Base-by-base conservation (phyloP, 2,797 vertebrate genomes). In the Xenopus petersii region DNA sequence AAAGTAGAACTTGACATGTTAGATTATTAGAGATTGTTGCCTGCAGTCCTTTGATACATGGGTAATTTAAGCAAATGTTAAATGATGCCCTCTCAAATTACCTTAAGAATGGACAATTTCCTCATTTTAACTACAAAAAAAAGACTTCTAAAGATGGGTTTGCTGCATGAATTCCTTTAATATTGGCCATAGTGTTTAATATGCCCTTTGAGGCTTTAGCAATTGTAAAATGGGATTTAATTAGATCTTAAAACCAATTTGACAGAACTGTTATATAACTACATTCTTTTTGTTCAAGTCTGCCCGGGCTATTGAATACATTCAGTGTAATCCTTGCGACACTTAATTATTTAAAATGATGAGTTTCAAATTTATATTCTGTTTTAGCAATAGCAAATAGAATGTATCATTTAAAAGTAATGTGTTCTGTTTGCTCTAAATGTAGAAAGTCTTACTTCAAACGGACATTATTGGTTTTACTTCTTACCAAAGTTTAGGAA, bases 171-270 rank as follows among this genome's bases (percentile, higher is more conserved):
- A 46, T 47, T 76, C 75, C 71, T 67, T 30, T 68, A 21, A 0
- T 77, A 60, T 79, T 67, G 56, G 42, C 36, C 82, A 64, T 47
- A 74, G 75, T 82, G 63, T 12, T n/a, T 83, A 85, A 86, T 85
- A 86, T 80, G 81, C 80, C 81, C 83, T 86, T 81, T 81, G 48
- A 78, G 64, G 69, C 49, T 80, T 73, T 87, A 73, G 82, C 83
- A 71, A 77, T 86, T 17, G 0, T 81, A 78, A 87, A 79, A 68
- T 83, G 82, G 74, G 56, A 74, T 84, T 75, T 83, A 83, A 86
- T 86, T 84, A 65, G 48, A 83, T 87, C 73, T 80, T 67, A 71
- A 87, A 83, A 82, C 82, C 48, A 82, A 64, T 74, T 0, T 71
- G 63, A 36, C 63, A 56, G 80, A 82, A 80, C 77, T 75, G 55